Evolutionary conservation across 1,140 invertebrate species (phyloP).

Genomic region (Cryptotermes secundus): DNA sequence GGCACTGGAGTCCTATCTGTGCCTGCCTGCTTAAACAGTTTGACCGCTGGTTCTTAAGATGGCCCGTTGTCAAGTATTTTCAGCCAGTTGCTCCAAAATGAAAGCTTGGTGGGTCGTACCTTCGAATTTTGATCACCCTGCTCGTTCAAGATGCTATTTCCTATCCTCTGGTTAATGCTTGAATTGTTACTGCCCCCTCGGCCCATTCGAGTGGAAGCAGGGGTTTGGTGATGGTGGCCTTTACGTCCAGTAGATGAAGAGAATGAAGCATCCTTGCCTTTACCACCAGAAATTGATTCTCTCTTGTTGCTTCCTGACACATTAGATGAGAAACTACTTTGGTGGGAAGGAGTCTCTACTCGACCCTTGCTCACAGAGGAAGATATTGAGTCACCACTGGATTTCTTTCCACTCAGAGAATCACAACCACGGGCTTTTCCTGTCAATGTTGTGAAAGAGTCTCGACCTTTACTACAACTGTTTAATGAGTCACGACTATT

Average conservation of each 20-base stretch:
- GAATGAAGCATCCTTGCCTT: slow-evolving; percentile 24
- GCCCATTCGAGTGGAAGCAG: not conserved
- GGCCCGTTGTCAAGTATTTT: slow-evolving; percentile 33
- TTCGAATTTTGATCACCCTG: slow-evolving; percentile 52
- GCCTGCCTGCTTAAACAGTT: slow-evolving; percentile 21
- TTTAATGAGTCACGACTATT: slow-evolving; percentile 25
- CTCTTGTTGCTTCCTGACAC: slow-evolving; percentile 17
- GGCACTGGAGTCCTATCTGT: not conserved
- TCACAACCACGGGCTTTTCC: slow-evolving; percentile 7
- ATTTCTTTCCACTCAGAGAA: slow-evolving; percentile 28
- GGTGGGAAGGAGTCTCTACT: not conserved
- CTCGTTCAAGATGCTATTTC: slow-evolving; percentile 19
- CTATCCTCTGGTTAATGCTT: slow-evolving; percentile 2
- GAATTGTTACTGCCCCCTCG: slow-evolving; percentile 23
- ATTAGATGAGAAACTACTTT: slow-evolving; percentile 31
- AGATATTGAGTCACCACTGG: slow-evolving; percentile 15
- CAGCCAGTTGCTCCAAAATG: slow-evolving; percentile 66
- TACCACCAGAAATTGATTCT: slow-evolving; percentile 27
- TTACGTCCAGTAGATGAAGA: slow-evolving; percentile 24
- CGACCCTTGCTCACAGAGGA: not conserved
- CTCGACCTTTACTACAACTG: slow-evolving; percentile 4
- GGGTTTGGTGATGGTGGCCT: slow-evolving; percentile 27
- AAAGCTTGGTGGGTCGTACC: slow-evolving; percentile 65
- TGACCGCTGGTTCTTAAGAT: slow-evolving; percentile 10
- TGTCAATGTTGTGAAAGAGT: not conserved